Conservation (phyloP, 2,888 invertebrate genomes). For the Heteromyza rotundicornis region DNA sequence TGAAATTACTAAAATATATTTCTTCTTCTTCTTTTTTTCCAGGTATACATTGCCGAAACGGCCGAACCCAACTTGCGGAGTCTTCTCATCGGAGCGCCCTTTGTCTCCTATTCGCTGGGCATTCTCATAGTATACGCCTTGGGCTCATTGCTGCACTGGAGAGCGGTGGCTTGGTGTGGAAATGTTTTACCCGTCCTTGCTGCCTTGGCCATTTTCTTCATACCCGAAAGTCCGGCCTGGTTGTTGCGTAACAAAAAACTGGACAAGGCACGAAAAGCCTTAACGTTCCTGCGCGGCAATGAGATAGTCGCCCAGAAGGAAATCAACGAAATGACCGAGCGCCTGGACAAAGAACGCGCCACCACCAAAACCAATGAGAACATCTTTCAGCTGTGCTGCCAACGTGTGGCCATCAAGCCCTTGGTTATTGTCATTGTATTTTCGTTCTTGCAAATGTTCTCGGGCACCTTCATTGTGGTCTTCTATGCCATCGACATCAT, state of each 20-base stretch:
- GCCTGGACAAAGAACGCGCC: constrained; percentile 67
- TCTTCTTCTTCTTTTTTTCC: constrained; percentile 41
- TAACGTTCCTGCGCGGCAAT: constrained; percentile 69
- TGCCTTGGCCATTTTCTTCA: constrained; percentile 67
- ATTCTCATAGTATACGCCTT: constrained; percentile 76
- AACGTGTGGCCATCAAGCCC: constrained; percentile 73
- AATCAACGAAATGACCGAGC: constrained; percentile 68
- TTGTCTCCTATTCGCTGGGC: constrained; percentile 77
- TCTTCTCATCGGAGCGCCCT: constrained; percentile 73
- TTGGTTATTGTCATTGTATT: constrained; percentile 76
- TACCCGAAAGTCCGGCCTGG: constrained; percentile 81
- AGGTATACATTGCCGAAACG: constrained; percentile 80
- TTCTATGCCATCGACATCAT: constrained; percentile 81
- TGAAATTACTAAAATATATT: too few relatives aligned
- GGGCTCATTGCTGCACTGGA: constrained; percentile 74
- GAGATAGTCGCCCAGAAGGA: constrained; percentile 68
- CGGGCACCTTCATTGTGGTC: constrained; percentile 78
- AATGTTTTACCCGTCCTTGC: constrained; percentile 69
- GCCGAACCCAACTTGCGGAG: constrained; percentile 76
- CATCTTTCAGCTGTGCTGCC: constrained; percentile 66
- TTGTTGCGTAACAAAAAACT: constrained; percentile 69
- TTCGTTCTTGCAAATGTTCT: constrained; percentile 74
- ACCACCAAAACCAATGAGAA: constrained; percentile 57
- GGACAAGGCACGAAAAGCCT: constrained; percentile 66
- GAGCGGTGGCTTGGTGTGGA: constrained; percentile 71